Evolutionary conservation across 2,888 invertebrate species (phyloP), one percentile per base, ranked within the genome.

Genomic region (Pherbina coryleti): DNA sequence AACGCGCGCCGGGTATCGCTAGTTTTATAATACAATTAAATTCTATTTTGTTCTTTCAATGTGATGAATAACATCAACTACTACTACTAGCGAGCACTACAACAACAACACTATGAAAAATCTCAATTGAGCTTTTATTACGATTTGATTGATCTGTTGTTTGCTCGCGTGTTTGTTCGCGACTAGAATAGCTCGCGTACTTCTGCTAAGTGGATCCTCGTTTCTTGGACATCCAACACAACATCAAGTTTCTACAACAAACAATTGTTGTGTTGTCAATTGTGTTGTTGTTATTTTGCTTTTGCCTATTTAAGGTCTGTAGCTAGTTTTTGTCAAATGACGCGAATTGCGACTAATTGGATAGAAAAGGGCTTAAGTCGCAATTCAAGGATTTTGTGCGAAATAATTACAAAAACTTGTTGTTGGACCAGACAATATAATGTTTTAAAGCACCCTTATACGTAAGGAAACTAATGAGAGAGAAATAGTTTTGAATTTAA

Each of bases 281-380:
- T 64, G 67, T 76, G 62, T 70, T 76, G 76, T 70, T 67, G 82
- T 79, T 81, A 82, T 82, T 82, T 81, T 66, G 81, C 81, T 81
- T 69, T 82, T 83, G 82, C 62, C 83, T 82, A 82, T 83, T 83
- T 83, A 83, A 82, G 83, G 83, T 75, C 81, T 80, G 75, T 78
- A 72, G 82, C 80, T 78, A 72, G 73, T 82, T 81, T 83, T 82
- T 83, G 82, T 81, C 78, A 80, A 76, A 78, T 80, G 81, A 81
- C 81, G 82, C 81, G 83, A 80, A 81, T 82, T 81, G 82, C 81
- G 83, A 82, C 83, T 83, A 83, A 83, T 83, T 83, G 83, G 83
- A 82, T 83, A 82, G 80, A 82, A 82, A 75, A 81, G 82, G 81
- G 81, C 82, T 82, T 79, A 83, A 82, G 82, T 82, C 82, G 81